Evolutionary conservation across 2,797 vertebrate genomes (phyloP).

Genomic region (Microtus agrestis): DNA sequence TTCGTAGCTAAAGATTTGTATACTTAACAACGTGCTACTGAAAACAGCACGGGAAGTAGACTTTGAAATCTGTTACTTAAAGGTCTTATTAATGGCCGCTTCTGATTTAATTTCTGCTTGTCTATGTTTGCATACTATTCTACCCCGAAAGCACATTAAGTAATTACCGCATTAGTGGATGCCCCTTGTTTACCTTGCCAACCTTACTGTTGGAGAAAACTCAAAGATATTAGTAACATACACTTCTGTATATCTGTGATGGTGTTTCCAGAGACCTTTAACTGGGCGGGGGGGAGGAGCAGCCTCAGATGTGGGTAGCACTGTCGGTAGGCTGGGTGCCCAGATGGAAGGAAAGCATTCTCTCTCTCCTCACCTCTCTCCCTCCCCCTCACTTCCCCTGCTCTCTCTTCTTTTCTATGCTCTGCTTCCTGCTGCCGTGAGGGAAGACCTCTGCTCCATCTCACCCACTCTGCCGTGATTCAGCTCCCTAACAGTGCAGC

Average conservation of each 20-base stretch:
- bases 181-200: neutral
- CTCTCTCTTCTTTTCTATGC: neutral
- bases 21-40: neutral
- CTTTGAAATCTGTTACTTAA: conserved; percentile 16
- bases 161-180: neutral
- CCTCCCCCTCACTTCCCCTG: no score
- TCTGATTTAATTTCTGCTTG: neutral
- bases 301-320: neutral
- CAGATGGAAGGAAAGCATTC: neutral
- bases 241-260: neutral
- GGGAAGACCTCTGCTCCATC: neutral
- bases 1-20: neutral
- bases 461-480: neutral
- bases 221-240: neutral
- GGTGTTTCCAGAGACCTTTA: neutral
- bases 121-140: neutral
- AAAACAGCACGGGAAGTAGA: neutral
- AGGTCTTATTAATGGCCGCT: neutral
- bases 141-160: neutral
- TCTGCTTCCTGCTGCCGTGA: neutral
- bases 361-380: neutral
- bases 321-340: neutral
- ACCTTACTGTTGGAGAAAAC: neutral
- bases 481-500: neutral
- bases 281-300: neutral